Base-by-base conservation (phyloP, 2,888 invertebrate genomes). In the Acronicta psi region DNA sequence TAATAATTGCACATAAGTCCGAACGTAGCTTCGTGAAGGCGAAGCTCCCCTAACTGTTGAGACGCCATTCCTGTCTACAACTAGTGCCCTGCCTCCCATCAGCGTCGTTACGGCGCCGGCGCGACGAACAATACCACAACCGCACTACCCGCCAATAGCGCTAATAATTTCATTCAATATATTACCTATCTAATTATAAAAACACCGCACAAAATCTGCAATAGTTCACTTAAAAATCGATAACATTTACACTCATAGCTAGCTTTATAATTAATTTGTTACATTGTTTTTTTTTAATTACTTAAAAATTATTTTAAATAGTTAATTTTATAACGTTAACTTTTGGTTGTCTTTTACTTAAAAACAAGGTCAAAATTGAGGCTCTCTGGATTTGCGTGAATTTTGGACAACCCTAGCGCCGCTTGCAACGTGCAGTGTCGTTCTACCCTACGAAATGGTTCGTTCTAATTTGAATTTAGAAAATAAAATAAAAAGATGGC, bases 171-270 rank as follows among this genome's bases (percentile, higher is more conserved):
- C 93, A 91, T 94, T 94, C 93, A 94, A 94, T 94, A 94, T 94
- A 94, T 94, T 94, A 93, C 94, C 94, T 94, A 94, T 93, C 94
- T 94, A 94, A 93, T 92, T 94, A 93, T 92, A 93, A 94, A 94
- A 94, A 94, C 93, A 90, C 91, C 91, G 93, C 94, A 92, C 93
- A 93, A 93, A 92, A 92, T 90, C 88, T 93, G 91, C 92, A 92
- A 91, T 91, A 89, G 89, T 90, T 89, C 89, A 93, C 93, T 93
- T 93, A 93, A 90, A 92, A 92, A 92, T 90, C 88, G 88, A 92
- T 92, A 93, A 94, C 93, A 93, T 93, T 91, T 93, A 93, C 93
- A 94, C 92, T 91, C 92, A 90, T 93, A 93, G 94, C 93, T 93
- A 93, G 91, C 91, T 89, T 93, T 93, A 93, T 91, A 91, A 91